A percentile compares a stretch with the other conserved stretches of the same genome.
These are phyloP conservation scores for Drosophila ohnishii DNA, from an alignment of 1,140 invertebrate species.

Conservation along the genomic window DNA sequence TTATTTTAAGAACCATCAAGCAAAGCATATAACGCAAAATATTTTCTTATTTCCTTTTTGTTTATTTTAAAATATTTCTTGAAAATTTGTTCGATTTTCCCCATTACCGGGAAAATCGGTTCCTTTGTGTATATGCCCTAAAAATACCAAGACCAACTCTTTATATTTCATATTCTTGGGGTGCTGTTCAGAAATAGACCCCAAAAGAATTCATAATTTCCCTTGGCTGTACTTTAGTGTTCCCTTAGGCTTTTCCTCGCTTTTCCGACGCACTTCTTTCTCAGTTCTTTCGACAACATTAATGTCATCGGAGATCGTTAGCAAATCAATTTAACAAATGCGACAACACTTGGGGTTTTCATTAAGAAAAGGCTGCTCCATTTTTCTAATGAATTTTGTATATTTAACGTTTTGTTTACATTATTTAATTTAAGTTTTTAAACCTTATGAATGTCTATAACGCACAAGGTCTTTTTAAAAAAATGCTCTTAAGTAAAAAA, in stretches of 20 bases:
- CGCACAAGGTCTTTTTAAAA: too few relatives aligned
- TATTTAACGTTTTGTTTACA: too few relatives aligned
- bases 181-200: constrained; percentile 13
- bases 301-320: constrained; percentile 65
- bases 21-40: too few relatives aligned
- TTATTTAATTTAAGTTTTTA: too few relatives aligned
- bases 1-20: background rate
- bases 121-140: constrained; percentile 3
- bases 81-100: background rate
- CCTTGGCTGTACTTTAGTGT: constrained; percentile 20
- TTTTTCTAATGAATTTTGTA: too few relatives aligned
- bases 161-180: constrained; percentile 17
- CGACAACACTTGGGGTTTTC: constrained; percentile 47
- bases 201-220: constrained; percentile 26
- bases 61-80: background rate
- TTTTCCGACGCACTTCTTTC: constrained; percentile 6
- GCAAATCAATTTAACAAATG: constrained; percentile 72
- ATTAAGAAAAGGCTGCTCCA: background rate
- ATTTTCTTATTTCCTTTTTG: too few relatives aligned
- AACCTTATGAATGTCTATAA: too few relatives aligned
- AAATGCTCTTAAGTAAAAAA: too few relatives aligned
- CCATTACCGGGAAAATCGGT: background rate
- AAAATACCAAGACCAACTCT: constrained; percentile 4
- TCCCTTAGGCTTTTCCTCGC: background rate
- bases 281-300: constrained; percentile 15